Evolutionary conservation across 2,113 vertebrate genomes (phyloP).

Genomic region (Myotis lucifugus): DNA sequence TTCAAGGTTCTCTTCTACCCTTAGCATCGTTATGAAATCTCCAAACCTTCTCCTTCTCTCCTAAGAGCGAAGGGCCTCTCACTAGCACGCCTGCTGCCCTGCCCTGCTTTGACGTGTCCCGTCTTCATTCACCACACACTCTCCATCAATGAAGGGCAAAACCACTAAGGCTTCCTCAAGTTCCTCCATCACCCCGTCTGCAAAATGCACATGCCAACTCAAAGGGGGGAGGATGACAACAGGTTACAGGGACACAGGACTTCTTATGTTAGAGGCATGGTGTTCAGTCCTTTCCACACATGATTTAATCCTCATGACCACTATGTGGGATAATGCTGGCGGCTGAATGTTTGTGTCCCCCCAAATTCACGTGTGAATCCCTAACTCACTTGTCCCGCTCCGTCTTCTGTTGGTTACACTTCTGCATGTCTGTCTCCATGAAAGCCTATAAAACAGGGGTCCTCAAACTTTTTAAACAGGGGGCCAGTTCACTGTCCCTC

Average conservation of each 20-base stretch:
- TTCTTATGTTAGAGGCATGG: not conserved
- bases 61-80: not conserved
- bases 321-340: not conserved
- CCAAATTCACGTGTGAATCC: not conserved
- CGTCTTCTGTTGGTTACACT: not conserved
- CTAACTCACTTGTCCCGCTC: not conserved
- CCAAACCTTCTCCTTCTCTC: not conserved
- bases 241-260: not conserved
- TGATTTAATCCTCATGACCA: not conserved
- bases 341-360: not conserved
- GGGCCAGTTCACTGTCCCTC: too few relatives aligned
- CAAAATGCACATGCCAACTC: not conserved
- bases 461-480: too few relatives aligned
- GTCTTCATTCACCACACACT: not conserved
- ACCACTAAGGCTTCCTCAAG: not conserved
- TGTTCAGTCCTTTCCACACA: not conserved
- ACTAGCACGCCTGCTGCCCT: not conserved
- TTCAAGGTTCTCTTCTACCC: not conserved
- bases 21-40: too few relatives aligned
- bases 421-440: not conserved
- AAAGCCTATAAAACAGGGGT: not conserved
- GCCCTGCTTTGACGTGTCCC: not conserved
- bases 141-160: not conserved
- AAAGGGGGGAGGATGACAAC: not conserved
- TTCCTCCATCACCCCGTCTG: not conserved